Evolutionary conservation across 2,797 vertebrate genomes (phyloP), one percentile per base, ranked within the genome.

Genomic region (Sardinella longiceps): DNA sequence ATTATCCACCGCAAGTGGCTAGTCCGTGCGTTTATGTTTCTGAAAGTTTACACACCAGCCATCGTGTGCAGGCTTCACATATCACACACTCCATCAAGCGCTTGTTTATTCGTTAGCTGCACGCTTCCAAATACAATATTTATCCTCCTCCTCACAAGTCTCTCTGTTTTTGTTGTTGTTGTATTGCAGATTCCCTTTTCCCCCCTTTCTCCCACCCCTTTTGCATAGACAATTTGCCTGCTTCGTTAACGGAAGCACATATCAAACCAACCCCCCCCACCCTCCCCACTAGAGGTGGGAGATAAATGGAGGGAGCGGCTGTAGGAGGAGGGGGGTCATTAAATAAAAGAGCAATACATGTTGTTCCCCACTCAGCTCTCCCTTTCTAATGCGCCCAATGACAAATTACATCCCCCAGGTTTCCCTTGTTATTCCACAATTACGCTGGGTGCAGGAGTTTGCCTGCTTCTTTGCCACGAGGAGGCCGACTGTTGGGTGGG

Each of bases 351-450:
- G 88, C 86, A 90, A 87, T 89, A 89, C 85, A 46, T 87, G 87
- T 87, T 88, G 83, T 88, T 90, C 87, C 85, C 88, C 83, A 81
- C 83, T 88, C 82, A 80, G 82, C 86, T 84, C 84, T 86, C 83
- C 82, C 87, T 85, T 85, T 84, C 84, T 85, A 91, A 90, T 89
- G 89, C 83, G 81, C 80, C 85, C 83, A 89, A 90, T 90, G 89
- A 89, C 86, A 89, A 91, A 92, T 89, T 89, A 87, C 86, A 84
- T 87, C 89, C 87, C 89, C 74, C 85, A 86, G 87, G 88, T 89
- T 88, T 85, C 88, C 87, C 86, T 87, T 90, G 86, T 90, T 90
- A 90, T 91, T 90, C 84, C 83, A 87, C 88, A 90, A 89, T 92
- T 90, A 89, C 86, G 84, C 86, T 83, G 84, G 84, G 84, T 86